phyloP scores from a whole-genome alignment of 2,888 invertebrate species.

The Lingula anatina region DNA sequence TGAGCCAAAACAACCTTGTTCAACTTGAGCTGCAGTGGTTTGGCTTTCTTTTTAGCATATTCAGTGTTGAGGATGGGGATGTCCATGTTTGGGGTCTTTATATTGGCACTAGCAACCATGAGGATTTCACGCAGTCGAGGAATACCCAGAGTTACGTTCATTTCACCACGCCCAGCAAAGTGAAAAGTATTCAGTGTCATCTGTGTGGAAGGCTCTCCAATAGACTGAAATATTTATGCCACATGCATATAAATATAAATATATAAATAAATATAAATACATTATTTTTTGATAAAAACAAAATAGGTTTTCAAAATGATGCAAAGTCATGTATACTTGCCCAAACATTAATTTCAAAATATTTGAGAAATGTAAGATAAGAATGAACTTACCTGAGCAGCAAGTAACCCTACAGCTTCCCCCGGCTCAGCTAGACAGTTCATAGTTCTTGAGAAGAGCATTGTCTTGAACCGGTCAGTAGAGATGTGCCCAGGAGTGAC shows the following conservation, averaged over 20 bases:
- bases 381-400: constrained; percentile 75
- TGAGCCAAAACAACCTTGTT: constrained; percentile 75
- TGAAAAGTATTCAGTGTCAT: constrained; percentile 99
- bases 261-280: no score
- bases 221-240: constrained; percentile 69
- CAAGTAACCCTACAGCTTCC: constrained; percentile 91
- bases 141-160: constrained; percentile 99
- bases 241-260: constrained; percentile 3
- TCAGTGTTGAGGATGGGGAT: constrained; percentile 66
- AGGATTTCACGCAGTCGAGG: constrained; percentile 93
- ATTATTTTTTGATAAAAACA: no score
- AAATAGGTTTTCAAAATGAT: no score
- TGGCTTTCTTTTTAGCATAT: constrained; percentile 57
- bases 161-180: constrained; percentile 98
- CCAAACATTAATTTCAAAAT: no score
- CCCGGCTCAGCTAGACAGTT: constrained; percentile 80
- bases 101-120: constrained; percentile 86
- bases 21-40: constrained; percentile 67
- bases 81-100: constrained; percentile 95
- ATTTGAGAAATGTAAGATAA: no score
- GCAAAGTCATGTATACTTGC: no score
- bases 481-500: background rate
- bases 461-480: constrained; percentile 58
- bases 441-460: constrained; percentile 73
- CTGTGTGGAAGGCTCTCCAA: constrained; percentile 99